Conservation (phyloP, 1,140 invertebrate species). For the Bombus terrestris region DNA sequence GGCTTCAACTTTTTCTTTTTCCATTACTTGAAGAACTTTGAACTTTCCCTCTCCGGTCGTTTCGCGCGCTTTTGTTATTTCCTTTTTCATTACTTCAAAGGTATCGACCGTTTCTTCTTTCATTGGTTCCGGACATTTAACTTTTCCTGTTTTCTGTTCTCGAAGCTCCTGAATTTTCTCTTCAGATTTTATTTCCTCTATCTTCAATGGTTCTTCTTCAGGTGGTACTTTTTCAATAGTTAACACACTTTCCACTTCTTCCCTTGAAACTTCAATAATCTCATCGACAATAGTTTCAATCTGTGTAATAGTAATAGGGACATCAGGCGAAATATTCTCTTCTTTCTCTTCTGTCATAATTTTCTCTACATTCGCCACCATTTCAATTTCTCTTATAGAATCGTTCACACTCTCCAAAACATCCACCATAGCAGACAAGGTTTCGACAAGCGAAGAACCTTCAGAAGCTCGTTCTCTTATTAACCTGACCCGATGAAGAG, state of each 20-base stretch:
- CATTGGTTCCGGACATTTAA: neutral
- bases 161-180: neutral
- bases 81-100: too few species aligned
- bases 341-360: neutral
- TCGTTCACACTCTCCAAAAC: constrained; percentile 70
- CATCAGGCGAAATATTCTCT: neutral
- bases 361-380: neutral
- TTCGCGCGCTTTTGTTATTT: neutral
- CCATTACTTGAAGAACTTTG: neutral
- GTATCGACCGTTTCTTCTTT: neutral
- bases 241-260: constrained; percentile 71
- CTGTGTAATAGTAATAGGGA: constrained; percentile 39
- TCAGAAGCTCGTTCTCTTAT: constrained; percentile 60
- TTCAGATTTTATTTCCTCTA: neutral
- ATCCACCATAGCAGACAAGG: constrained; percentile 71
- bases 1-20: neutral
- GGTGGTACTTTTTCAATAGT: constrained; percentile 51
- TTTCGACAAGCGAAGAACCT: constrained; percentile 75
- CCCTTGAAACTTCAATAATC: constrained; percentile 73
- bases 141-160: neutral
- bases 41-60: neutral
- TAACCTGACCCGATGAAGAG: constrained; percentile 57
- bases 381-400: constrained; percentile 44
- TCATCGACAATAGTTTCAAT: constrained; percentile 73
- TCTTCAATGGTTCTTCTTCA: neutral